These are phyloP conservation scores for Xiphorhynchus elegans DNA, from an alignment of 2,113 vertebrate genomes.

Conservation along the genomic window DNA sequence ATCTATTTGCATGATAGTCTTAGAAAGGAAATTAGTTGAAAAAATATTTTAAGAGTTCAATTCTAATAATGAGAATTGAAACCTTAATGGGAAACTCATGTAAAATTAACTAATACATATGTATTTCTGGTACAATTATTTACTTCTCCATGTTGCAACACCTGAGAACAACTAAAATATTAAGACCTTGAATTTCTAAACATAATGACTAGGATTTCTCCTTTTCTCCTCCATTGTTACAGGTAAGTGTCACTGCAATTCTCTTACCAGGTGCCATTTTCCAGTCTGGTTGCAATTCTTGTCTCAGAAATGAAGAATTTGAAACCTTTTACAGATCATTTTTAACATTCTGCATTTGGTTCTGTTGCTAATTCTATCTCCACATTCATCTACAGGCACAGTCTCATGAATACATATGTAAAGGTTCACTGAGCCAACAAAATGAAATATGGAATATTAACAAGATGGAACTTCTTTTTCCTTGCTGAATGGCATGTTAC, in stretches of 20 bases:
- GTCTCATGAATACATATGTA: background rate
- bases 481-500: background rate
- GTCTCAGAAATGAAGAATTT: constrained; percentile 16
- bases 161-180: background rate
- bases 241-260: background rate
- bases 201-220: background rate
- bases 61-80: background rate
- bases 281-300: background rate
- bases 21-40: background rate
- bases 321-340: background rate
- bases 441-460: constrained; percentile 10
- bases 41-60: background rate
- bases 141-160: background rate
- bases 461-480: background rate
- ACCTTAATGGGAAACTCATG: background rate
- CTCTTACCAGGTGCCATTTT: background rate
- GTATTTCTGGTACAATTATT: background rate
- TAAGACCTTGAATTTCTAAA: background rate
- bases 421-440: background rate
- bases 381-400: background rate
- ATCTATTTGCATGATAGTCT: background rate
- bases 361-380: background rate
- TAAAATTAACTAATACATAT: background rate
- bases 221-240: background rate
- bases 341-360: background rate